Base-by-base conservation (phyloP, 1,140 invertebrate genomes). In the Drosophila yakuba region DNA sequence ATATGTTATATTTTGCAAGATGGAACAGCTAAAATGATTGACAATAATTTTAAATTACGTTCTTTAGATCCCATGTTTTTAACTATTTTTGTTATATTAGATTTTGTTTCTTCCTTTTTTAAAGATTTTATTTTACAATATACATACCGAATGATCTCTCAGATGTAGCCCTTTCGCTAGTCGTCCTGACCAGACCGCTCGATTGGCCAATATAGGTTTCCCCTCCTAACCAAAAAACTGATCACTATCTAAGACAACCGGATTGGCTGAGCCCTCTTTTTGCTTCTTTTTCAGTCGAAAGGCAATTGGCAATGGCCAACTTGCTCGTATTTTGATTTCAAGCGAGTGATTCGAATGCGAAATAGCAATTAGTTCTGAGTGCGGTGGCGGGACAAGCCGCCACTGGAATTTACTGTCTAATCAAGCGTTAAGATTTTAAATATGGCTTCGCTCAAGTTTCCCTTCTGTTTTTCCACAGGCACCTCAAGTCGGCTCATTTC, bases 281-380 rank as follows among this genome's bases (percentile, higher is more conserved):
- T 28, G 20, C 35, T 39, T 15, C 28, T 35, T 43, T 28, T 79
- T 60, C 50, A 56, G 62, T 32, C 55, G 20, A 60, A 56, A 63
- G 58, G 39, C 69, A 57, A 56, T 73, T 80, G 71, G 20, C 73
- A 74, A 77, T 60, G 72, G 80, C 75, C 57, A 80, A 84, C 80
- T 75, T 83, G 76, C 57, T 81, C 74, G 78, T 69, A 86, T 88
- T 88, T 86, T 79, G 82, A 86, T 82, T 81, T 82, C 79, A 62
- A 74, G 75, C 64, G 52, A 82, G 78, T 75, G 83, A 86, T 88
- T 78, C 83, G 78, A 82, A 88, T 88, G 58, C 82, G 69, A 82
- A 82, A 86, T 86, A 86, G 82, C 82, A 85, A 85, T 86, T 85
- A 86, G 82, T 78, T 85, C 25, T 59, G 75, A 63, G 71, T 78